phyloP scores from a whole-genome alignment of 1,140 invertebrate species.

The Neodiprion lecontei region DNA sequence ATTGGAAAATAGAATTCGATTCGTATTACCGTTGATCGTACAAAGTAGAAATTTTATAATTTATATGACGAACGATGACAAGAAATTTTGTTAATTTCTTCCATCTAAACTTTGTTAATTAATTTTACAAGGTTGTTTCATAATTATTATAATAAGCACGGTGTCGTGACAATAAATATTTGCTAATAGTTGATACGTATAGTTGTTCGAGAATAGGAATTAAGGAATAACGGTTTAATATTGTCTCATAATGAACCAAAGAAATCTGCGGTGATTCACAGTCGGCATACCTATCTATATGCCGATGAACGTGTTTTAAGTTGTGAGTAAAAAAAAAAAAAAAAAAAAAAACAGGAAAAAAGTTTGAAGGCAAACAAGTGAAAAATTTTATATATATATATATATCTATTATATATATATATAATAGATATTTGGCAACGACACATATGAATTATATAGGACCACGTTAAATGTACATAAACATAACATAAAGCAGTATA shows the following conservation, averaged over 20 bases:
- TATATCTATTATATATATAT: slow-evolving; percentile 10
- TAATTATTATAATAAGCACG: neutral
- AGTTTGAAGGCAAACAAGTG: neutral
- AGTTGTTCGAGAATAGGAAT: slow-evolving; percentile 2
- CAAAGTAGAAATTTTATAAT: too few relatives aligned
- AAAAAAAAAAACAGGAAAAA: neutral
- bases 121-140: neutral
- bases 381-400: slow-evolving; percentile 10
- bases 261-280: too few relatives aligned
- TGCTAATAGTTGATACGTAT: neutral
- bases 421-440: slow-evolving; percentile 42
- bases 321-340: too few relatives aligned
- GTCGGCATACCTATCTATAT: too few relatives aligned
- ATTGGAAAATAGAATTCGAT: too few relatives aligned
- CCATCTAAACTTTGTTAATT: neutral
- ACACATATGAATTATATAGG: slow-evolving; percentile 52
- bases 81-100: too few relatives aligned
- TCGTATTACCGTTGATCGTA: too few relatives aligned
- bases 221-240: neutral
- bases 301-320: too few relatives aligned
- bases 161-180: slow-evolving; percentile 7
- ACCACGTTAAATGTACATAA: slow-evolving; percentile 46
- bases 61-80: too few relatives aligned
- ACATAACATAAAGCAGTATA: slow-evolving; percentile 33
- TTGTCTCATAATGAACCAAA: too few relatives aligned